Conservation (phyloP, 2,797 vertebrate genomes). For the Neostethus bicornis region DNA sequence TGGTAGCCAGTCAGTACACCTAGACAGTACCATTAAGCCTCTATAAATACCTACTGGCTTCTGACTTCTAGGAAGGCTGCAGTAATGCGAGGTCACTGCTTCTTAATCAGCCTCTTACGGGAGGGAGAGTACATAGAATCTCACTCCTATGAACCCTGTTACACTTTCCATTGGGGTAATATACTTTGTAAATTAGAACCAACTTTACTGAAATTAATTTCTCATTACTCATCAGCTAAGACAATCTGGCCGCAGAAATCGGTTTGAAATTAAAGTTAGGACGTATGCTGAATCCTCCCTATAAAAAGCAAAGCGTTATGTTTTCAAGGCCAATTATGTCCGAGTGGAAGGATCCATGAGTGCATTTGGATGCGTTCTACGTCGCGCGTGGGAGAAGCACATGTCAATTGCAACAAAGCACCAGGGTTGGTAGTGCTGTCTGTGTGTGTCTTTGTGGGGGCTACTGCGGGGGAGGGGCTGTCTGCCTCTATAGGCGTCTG, state of each 20-base stretch:
- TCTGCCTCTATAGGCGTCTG: conserved; percentile 69
- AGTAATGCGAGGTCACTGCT: conserved; percentile 55
- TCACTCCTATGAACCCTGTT: conserved; percentile 43
- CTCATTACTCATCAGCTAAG: conserved; percentile 5
- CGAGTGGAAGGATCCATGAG: conserved; percentile 18
- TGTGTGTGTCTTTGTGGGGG: conserved; percentile 55
- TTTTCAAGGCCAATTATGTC: conserved; percentile 37
- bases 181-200: conserved; percentile 16
- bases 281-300: conserved; percentile 11
- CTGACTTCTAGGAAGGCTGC: conserved; percentile 75
- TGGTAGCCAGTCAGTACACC: conserved; percentile 46
- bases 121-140: conserved; percentile 40
- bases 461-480: conserved; percentile 66
- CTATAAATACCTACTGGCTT: conserved; percentile 77
- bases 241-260: conserved; percentile 12
- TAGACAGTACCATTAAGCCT: conserved; percentile 61
- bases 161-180: conserved; percentile 34
- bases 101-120: conserved; percentile 61
- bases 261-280: conserved; percentile 25
- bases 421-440: conserved; percentile 47
- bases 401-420: conserved; percentile 67
- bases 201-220: conserved; percentile 30
- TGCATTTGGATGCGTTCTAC: conserved; percentile 29
- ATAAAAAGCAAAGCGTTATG: conserved; percentile 20
- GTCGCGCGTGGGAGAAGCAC: conserved; percentile 55